phyloP scores from a whole-genome alignment of 2,888 invertebrate genomes.

The Melinaea menophilus region DNA sequence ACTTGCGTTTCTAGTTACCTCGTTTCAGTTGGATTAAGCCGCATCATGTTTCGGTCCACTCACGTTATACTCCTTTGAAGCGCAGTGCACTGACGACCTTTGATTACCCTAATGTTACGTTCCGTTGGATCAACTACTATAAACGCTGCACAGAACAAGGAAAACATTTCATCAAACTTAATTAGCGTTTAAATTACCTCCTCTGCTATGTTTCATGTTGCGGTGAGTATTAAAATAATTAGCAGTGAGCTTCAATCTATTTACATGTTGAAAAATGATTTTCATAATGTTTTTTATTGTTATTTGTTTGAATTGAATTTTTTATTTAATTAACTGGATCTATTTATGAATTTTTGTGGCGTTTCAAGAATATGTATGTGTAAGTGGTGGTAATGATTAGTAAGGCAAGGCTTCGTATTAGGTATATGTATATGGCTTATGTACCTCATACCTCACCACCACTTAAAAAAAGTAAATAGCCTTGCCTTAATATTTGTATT shows the following conservation, averaged over 20 bases:
- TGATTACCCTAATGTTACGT: slow-evolving; percentile 63
- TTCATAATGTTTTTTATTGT: too few relatives aligned
- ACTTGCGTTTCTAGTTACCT: slow-evolving; percentile 1
- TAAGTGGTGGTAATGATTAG: too few relatives aligned
- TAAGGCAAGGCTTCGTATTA: too few relatives aligned
- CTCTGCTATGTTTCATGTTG: slow-evolving; percentile 20
- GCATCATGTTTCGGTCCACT: slow-evolving; percentile 20
- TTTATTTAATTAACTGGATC: too few relatives aligned
- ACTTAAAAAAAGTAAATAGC: too few relatives aligned
- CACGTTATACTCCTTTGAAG: slow-evolving; percentile 41
- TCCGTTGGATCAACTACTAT: slow-evolving; percentile 52
- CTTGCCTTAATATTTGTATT: too few relatives aligned
- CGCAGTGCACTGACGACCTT: slow-evolving; percentile 55
- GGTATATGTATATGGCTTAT: too few relatives aligned
- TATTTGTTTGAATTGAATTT: too few relatives aligned
- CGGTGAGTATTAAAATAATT: slow-evolving; percentile 12
- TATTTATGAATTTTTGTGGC: too few relatives aligned
- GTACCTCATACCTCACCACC: too few relatives aligned
- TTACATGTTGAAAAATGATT: neutral
- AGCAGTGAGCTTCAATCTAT: slow-evolving; percentile 5
- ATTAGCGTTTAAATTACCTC: slow-evolving; percentile 50
- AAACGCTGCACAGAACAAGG: slow-evolving; percentile 57
- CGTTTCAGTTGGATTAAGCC: slow-evolving; percentile 2
- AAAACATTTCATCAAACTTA: slow-evolving; percentile 55
- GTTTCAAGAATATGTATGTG: too few relatives aligned